Base-by-base conservation (phyloP, 2,113 vertebrate genomes). In the Gymnocephalus cernua region DNA sequence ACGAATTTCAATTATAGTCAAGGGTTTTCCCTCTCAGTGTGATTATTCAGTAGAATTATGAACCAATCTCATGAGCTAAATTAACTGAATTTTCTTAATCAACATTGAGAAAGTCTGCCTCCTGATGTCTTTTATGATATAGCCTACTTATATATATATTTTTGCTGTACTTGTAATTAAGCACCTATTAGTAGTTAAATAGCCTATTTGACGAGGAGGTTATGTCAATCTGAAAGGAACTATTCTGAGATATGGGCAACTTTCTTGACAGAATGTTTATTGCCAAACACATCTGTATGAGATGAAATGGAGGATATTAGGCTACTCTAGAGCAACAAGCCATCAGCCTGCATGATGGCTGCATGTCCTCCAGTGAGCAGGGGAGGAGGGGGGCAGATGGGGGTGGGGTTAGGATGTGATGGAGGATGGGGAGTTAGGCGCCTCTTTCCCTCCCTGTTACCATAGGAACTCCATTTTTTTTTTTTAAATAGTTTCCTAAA, bases 391-490 rank as follows among this genome's bases (percentile, higher is more conserved):
- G 85, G 56, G 75, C 44, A 56, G 77, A 45, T 88, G 86, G 86
- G 88, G 88, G 88, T 85, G 83, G 84, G 86, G 82, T 89, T 65
- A 59, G 67, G 51, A 57, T 59, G 27, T 59, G 72, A 81, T 69
- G 69, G 76, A 77, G 79, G 79, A 72, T 64, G 82, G 89, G 79
- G 83, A 56, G 74, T 76, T 82, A 80, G 77, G 85, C 91, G 85
- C 86, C 87, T 84, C 88, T 87, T 91, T 91, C 86, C 86, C 80
- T 80, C 67, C 54, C 85, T 86, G 91, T 93, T 93, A 86, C 92
- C 89, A 88, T 80, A 88, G 92, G 77, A 92, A 92, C 91, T 80
- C 78, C 47, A 62, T 91, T 91, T 89, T 76, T 11, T 90, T 91
- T 89, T 76, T 11, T 18, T 0, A 67, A 74, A 83, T 72, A 38